Conservation (phyloP, 2,888 invertebrate species). For the Uloborus plumipes region DNA sequence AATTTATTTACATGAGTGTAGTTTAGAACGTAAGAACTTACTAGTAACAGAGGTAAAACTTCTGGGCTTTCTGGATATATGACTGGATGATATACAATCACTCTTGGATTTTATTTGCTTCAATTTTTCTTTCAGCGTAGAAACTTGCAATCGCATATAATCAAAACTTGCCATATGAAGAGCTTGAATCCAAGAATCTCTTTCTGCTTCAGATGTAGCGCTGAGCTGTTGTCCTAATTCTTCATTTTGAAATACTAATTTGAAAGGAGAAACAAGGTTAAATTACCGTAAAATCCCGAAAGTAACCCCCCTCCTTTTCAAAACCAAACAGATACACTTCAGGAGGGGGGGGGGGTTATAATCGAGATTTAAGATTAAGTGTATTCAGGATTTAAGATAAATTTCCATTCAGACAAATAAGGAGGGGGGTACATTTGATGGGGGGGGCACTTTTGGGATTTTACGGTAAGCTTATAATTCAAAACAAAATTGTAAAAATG, state of each 20-base stretch:
- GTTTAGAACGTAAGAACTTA: neutral
- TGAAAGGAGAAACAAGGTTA: neutral
- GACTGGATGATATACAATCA: conserved; percentile 19
- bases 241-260: conserved; percentile 52
- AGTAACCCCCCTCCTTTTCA: too few relatives aligned
- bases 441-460: too few relatives aligned
- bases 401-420: too few relatives aligned
- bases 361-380: too few relatives aligned
- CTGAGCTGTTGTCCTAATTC: conserved; percentile 82
- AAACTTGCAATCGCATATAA: conserved; percentile 83
- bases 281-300: too few relatives aligned
- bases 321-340: too few relatives aligned
- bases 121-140: conserved; percentile 73
- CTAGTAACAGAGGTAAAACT: conserved; percentile 42
- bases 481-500: too few relatives aligned
- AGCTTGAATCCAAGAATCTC: conserved; percentile 87
- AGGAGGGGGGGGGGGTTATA: too few relatives aligned
- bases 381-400: too few relatives aligned
- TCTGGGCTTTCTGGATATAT: conserved; percentile 42
- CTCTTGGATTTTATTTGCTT: conserved; percentile 55
- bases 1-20: too few relatives aligned
- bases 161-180: conserved; percentile 88
- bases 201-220: conserved; percentile 83
- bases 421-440: too few relatives aligned
- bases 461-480: too few relatives aligned